Base-by-base conservation (phyloP, 2,888 invertebrate species). In the Sesia bembeciformis region DNA sequence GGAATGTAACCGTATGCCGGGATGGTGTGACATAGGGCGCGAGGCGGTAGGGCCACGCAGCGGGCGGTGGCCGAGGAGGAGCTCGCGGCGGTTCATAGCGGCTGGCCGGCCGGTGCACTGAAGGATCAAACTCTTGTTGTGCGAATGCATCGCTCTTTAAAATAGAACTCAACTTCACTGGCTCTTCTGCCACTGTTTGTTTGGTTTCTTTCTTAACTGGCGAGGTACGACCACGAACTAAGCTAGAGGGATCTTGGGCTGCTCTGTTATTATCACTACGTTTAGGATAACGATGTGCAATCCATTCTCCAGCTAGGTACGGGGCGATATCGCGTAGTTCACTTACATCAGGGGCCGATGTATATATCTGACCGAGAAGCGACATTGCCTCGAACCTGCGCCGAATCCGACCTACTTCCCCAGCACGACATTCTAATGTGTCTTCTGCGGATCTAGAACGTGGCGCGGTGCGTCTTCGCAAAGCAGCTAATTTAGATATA, bases 401-500 rank as follows among this genome's bases (percentile, higher is more conserved):
- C 52, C 93, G 91, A 59, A 96, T 91, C 54, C 93, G 92, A 61
- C 93, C 93, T 3, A 96, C 95, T 68, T 95, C 94, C 40, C 93
- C 93, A 0, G 91, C 77, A 5, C 91, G 91, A 74, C 89, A 89
- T 82, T 90, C 87, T 64, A 78, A 70, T 5, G 84, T 81, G 62
- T 88, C 90, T 68, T 89, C 87, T 5, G 86, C 79, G 38, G 91
- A 86, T 62, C 90, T 87, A 52, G 90, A 89, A 55, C 91, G 83
- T 40, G 87, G 84, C 39, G 81, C 64, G 2, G 84, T 78, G 46
- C 89, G 81, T 61, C 83, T 81, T 52, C 91, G 89, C 41, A 95
- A 80, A 0, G 93, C 91, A 0, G 96, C 96, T 55, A 95, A 92
- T 82, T 96, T 96, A 65, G 96, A 96, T 65, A 96, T 97, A n/a